Base-by-base conservation (phyloP, 2,113 vertebrate species). In the Procavia capensis region DNA sequence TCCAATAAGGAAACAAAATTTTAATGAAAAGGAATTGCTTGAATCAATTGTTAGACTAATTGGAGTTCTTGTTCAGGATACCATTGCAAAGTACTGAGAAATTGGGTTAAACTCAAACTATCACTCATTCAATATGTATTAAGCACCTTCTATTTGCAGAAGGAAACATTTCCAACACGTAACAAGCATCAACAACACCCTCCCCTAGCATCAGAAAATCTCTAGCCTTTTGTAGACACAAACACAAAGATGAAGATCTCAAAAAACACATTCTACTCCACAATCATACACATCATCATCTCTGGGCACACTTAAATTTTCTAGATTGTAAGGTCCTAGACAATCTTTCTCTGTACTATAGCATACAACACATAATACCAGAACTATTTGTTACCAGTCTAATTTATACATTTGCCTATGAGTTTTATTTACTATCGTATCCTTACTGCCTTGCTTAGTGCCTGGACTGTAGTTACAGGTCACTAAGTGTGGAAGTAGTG, bases 221-320 rank as follows among this genome's bases (percentile, higher is more conserved):
- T 64, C 85, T 34, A 57, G 63, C 17, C 68, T 70, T 84, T 54
- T 64, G n/a, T 85, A 95, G 41, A 85, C 24, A 90, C 25, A 83
- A 87, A 86, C 45, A 45, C 76, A 90, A 93, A 91, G 57, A 43
- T 75, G 45, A 90, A 50, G 59, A 90, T 88, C 72, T 90, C 64
- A 66, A 90, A 94, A 86, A 70, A 66, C 16, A 85, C 22, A 27
- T 41, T 72, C 36, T 34, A 47, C 24, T n/a, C 19, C 22, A 6
- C 43, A 45, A 41, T n/a, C 1, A 9, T 11, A 50, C 11, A 7
- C 24, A 68, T 9, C 31, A n/a, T 29, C 36, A 47, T 41, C 91
- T 91, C 41, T n/a, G 84, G 19, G 36, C 29, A 61, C 9, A 70
- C 29, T 68, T 90, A 54, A 93, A 70, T 14, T 63, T 68, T 91